These are phyloP conservation scores for Perca flavescens DNA, from an alignment of 2,113 vertebrate species.

Conservation along the genomic window DNA sequence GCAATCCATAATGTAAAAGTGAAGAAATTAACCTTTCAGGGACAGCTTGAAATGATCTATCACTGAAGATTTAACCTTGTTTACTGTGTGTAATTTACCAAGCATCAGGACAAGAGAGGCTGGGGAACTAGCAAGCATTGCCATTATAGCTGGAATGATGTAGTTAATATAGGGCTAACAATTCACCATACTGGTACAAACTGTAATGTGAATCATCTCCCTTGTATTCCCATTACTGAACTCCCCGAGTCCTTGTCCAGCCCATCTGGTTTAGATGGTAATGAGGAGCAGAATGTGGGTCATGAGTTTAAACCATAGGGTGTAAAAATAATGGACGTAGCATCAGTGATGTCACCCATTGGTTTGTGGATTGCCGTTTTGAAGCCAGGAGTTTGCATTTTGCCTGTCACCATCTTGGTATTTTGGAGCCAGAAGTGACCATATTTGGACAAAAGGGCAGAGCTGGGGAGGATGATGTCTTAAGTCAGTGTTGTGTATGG, in stretches of 20 bases:
- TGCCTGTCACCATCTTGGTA: too few species aligned
- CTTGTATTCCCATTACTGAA: constrained; percentile 23
- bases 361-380: too few species aligned
- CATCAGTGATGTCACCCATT: too few species aligned
- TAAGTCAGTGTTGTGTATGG: too few species aligned
- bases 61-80: constrained; percentile 41
- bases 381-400: too few species aligned
- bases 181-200: constrained; percentile 34
- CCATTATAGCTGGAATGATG: constrained; percentile 14
- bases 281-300: constrained; percentile 64
- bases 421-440: too few species aligned
- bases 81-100: constrained; percentile 29
- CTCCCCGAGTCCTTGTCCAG: constrained; percentile 13
- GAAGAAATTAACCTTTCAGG: constrained; percentile 50
- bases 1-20: constrained; percentile 47
- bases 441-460: too few species aligned
- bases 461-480: too few species aligned
- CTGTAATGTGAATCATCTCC: constrained; percentile 30
- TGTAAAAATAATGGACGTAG: too few species aligned
- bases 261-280: constrained; percentile 34
- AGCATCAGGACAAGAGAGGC: constrained; percentile 6
- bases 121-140: neutral
- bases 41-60: constrained; percentile 35
- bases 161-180: constrained; percentile 15
- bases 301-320: constrained; percentile 18